phyloP scores from a whole-genome alignment of 2,113 vertebrate genomes.

The Athene noctua region DNA sequence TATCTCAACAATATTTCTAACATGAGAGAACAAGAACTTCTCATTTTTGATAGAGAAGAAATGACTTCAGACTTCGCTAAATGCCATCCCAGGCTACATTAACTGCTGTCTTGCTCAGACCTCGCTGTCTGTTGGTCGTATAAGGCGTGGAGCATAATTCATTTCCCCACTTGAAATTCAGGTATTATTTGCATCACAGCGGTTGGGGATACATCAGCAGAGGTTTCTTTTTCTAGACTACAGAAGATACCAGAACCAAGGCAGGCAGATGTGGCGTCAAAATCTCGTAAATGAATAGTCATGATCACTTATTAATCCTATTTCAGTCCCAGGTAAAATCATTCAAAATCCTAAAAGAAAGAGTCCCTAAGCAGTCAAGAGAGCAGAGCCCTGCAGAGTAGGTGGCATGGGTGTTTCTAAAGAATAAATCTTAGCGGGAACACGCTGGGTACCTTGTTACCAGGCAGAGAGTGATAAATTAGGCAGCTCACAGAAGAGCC shows the following conservation, averaged over 20 bases:
- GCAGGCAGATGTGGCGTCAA: neutral
- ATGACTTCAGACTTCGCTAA: neutral
- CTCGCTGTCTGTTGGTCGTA: neutral
- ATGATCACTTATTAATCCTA: neutral
- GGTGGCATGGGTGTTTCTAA: slow-evolving; percentile 27
- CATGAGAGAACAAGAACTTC: neutral
- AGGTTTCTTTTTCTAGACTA: neutral
- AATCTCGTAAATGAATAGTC: neutral
- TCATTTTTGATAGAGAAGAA: neutral
- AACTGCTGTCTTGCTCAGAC: neutral
- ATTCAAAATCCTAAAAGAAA: neutral
- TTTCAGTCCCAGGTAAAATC: neutral
- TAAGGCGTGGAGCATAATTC: neutral
- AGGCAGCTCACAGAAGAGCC: slow-evolving; percentile 47
- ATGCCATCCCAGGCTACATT: neutral
- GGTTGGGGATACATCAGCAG: neutral
- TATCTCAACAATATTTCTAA: neutral
- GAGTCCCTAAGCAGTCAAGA: neutral
- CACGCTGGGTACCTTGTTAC: slow-evolving; percentile 20
- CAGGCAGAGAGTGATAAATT: slow-evolving; percentile 54
- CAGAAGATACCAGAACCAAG: neutral
- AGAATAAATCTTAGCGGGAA: slow-evolving; percentile 15
- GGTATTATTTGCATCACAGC: neutral
- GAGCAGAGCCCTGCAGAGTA: neutral
- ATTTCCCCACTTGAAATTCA: neutral